phyloP scores from a whole-genome alignment of 2,888 invertebrate genomes.

The Stratiomys singularior region DNA sequence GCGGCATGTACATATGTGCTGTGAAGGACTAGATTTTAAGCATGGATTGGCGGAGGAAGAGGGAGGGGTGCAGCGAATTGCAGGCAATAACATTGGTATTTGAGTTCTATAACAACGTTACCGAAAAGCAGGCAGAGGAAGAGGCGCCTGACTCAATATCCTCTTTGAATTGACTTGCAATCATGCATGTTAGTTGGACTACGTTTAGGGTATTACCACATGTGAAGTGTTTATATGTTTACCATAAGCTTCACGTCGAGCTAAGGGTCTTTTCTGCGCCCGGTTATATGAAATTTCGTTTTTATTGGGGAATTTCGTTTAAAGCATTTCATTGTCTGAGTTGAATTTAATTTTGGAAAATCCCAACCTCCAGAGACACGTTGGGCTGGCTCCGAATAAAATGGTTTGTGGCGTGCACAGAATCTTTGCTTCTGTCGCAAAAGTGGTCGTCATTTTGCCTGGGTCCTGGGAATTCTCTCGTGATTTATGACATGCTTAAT shows the following conservation, averaged over 20 bases:
- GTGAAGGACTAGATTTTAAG: no score
- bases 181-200: background rate
- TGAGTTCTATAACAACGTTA: conserved; percentile 9
- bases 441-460: no score
- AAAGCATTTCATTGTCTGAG: no score
- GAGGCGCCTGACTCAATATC: background rate
- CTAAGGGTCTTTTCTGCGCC: conserved; percentile 19
- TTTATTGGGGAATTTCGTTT: no score
- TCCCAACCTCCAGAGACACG: no score
- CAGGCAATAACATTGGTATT: conserved; percentile 22
- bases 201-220: background rate
- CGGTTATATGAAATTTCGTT: background rate
- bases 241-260: background rate
- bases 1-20: background rate
- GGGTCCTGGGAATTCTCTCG: no score
- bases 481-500: background rate
- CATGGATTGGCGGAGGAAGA: no score
- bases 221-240: background rate
- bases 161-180: conserved; percentile 32
- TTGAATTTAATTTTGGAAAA: no score
- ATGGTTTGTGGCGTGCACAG: no score
- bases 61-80: no score
- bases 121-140: background rate
- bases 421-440: no score
- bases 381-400: no score